Conservation (phyloP, 2,113 vertebrate genomes). For the Neoarius graeffei region DNA sequence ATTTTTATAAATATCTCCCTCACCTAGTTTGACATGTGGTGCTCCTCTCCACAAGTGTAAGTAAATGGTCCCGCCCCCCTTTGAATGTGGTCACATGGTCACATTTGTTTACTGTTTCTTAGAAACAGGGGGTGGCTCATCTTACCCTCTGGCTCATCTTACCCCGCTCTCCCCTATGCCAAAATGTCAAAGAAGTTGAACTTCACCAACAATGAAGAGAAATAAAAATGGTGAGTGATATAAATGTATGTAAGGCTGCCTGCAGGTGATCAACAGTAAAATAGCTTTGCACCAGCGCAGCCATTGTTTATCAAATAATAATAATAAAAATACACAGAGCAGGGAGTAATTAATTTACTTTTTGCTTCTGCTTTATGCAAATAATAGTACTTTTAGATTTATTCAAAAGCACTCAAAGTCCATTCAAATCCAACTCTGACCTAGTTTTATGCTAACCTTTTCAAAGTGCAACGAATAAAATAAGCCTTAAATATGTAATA, state of each 20-base stretch:
- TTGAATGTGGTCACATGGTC: too few species aligned
- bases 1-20: too few species aligned
- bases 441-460: background rate
- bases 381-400: background rate
- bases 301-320: background rate
- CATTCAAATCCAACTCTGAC: background rate
- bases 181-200: background rate
- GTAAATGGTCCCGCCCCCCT: too few species aligned
- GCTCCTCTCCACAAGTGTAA: too few species aligned
- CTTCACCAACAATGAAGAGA: background rate
- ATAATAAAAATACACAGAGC: slow-evolving; percentile 48
- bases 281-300: background rate
- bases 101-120: too few species aligned
- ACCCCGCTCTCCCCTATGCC: too few species aligned
- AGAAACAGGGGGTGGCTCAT: too few species aligned
- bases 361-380: slow-evolving; percentile 42
- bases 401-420: background rate
- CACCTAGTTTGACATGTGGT: too few species aligned
- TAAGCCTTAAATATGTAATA: background rate
- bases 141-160: too few species aligned
- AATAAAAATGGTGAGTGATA: background rate
- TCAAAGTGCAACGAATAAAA: background rate
- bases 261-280: background rate
- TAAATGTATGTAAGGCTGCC: background rate
- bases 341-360: slow-evolving; percentile 70